Base-by-base conservation (phyloP, 2,113 vertebrate genomes). In the Collichthys lucidus region DNA sequence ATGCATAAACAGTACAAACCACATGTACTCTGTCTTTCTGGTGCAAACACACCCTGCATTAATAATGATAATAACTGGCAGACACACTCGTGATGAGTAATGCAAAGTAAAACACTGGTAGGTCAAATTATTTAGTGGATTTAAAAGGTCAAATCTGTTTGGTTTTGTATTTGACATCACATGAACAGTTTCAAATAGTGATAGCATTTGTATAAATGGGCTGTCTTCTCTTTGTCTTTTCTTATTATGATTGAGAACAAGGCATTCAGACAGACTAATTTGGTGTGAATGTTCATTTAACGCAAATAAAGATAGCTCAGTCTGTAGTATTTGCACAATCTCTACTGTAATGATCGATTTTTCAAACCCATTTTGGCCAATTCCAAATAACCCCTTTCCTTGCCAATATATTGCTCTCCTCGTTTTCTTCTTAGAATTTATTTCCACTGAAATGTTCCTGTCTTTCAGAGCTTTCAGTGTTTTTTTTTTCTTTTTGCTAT, bases 381-480 rank as follows among this genome's bases (percentile, higher is more conserved):
- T 76, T 85, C 65, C 29, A 82, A 73, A 86, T 77, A 80, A 84
- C 65, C 65, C 42, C 40, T 70, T 83, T 75, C 64, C 69, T 82
- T 72, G 63, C 64, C 80, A 75, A 47, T 80, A 67, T 90, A 64
- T 73, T 77, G 20, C 79, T 82, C 55, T 59, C 55, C 46, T 86
- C 69, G 46, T 91, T 90, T 80, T 79, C 82, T 83, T 66, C 74
- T 86, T 74, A 88, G 68, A 86, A 88, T 93, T 78, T 77, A 86
- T 92, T 89, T 93, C 77, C 89, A 88, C 83, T 86, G 82, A 92
- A 93, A 90, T 75, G 86, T 88, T 86, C 78, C 82, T 88, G 82
- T 92, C 92, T 90, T 87, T 92, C 84, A 91, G 71, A 85, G 89
- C 84, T 85, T 86, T 89, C 82, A 83, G 65, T 76, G 20, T 75